Evolutionary conservation across 2,113 vertebrate genomes (phyloP), one percentile per base, ranked within the genome.

Genomic region (Eira barbara): DNA sequence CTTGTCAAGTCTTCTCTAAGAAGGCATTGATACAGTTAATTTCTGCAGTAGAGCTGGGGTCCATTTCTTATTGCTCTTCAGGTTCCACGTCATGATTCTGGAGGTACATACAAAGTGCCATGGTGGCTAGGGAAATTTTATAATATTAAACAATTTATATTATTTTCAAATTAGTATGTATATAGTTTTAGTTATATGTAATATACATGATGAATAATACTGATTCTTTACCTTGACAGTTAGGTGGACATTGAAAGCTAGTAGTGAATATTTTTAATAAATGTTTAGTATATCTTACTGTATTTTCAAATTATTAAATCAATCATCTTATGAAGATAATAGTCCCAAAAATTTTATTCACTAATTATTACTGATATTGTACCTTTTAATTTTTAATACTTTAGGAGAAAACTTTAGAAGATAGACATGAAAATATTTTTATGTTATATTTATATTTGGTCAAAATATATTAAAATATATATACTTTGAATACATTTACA

Each of bases 301-400:
- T 69, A 71, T 84, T 97, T 83, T 93, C 23, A 96, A 94, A 86
- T 39, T 86, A 55, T 76, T 74, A 52, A 45, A 31, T 85, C 59
- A 14, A 13, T 80, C 18, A 89, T 0, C 0, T 95, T 92, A 83
- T 85, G 89, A 89, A 85, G 69, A 39, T 45, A 71, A 39, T n/a
- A 47, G 9, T n/a, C 86, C 55, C 18, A 76, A 76, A 79, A 39
- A 27, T 52, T 89, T 82, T 81, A 86, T 63, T 94, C 6, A 65
- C 6, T 86, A 29, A 84, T 84, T 59, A 21, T 78, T 82, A 76
- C 45, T 61, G 82, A 45, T 65, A 78, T 27, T 79, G 96, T 61
- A 63, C 6, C 55, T 84, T 86, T 85, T 73, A 34, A n/a, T 31
- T 87, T 94, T 94, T 63, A 47, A 45, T 85, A 91, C 49, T 55